Base-by-base conservation (phyloP, 1,140 invertebrate species). In the Cephus cinctus region DNA sequence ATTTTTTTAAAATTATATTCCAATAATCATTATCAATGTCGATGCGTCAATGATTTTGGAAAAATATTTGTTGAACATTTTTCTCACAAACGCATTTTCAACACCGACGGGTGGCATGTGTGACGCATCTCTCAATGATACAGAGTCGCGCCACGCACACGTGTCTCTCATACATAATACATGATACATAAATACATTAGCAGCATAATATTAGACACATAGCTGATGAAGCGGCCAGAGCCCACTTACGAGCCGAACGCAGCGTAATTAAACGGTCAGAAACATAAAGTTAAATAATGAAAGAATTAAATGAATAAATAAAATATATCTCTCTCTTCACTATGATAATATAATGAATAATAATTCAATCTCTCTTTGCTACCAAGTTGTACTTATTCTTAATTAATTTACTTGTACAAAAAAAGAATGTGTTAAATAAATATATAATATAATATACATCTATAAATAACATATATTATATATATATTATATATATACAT, bases 301-400 rank as follows among this genome's bases (percentile, higher is more conserved):
- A 64, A 59, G 69, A 53, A 64, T 62, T 62, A 60, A 63, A 67
- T 55, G 63, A 67, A 65, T 65, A 55, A 59, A 65, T 62, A 67
- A 61, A 58, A 63, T 59, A 62, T 72, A 63, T 72, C 60, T 70
- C 64, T 61, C 45, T 71, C 69, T 72, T 70, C 68, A 68, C 65
- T 72, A 70, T 61, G 65, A 69, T 65, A 57, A 73, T 64, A 71
- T 64, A 69, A 65, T 71, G 62, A 70, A 73, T 71, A 67, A 71
- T 71, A 71, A 72, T 75, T 76, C 73, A 75, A 76, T 77, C 73
- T 76, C 73, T 76, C 75, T 76, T 75, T 77, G 75, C 73, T 77
- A 77, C 73, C 65, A 76, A 75, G 73, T 77, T 77, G 73, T 77
- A 77, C 75, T 77, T 77, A 76, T 75, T 75, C 73, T 72, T 74